These are phyloP conservation scores for Lycocerus yunnanus DNA, from an alignment of 2,888 invertebrate species.

Conservation along the genomic window DNA sequence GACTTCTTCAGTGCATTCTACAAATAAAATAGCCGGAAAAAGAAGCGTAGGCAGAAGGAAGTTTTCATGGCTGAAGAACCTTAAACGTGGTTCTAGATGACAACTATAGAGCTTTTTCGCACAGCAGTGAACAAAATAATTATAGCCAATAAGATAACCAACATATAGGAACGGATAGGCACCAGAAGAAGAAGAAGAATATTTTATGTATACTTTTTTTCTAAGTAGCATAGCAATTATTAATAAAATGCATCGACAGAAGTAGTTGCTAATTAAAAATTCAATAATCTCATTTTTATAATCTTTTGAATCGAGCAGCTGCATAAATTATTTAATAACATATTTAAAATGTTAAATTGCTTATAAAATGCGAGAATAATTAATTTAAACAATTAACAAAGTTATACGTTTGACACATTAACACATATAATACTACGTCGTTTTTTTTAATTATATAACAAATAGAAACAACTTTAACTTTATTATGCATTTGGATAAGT, in stretches of 20 bases:
- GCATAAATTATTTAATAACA: background rate
- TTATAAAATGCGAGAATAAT: conserved; percentile 4
- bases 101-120: no score
- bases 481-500: background rate
- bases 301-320: background rate
- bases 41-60: no score
- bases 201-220: no score
- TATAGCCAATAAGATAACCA: no score
- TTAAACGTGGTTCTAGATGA: no score
- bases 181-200: no score
- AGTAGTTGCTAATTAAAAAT: background rate
- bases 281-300: background rate
- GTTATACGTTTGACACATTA: conserved; percentile 22
- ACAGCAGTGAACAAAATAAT: no score
- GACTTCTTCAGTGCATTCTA: no score
- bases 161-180: no score
- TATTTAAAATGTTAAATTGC: background rate
- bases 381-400: conserved; percentile 11
- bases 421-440: conserved; percentile 13
- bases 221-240: background rate
- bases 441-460: background rate
- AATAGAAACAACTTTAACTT: background rate
- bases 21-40: no score
- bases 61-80: no score
- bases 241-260: background rate